Evolutionary conservation across 2,888 invertebrate species (phyloP).

Genomic region (Mythimna loreyi): DNA sequence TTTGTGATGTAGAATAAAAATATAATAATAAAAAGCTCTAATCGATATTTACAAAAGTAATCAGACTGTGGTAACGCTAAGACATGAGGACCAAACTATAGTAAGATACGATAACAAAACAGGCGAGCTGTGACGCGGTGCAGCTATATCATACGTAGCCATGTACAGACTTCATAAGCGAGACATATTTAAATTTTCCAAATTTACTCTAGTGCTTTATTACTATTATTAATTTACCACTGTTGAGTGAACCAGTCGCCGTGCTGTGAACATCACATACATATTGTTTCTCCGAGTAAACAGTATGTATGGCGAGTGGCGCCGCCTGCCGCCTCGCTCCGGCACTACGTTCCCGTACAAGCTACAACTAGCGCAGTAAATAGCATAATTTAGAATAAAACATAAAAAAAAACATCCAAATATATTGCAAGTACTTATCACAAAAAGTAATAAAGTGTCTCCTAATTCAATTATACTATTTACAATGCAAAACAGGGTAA

Average conservation of each 20-base stretch:
- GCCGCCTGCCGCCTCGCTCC: conserved; percentile 32
- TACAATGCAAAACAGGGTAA: conserved; percentile 88
- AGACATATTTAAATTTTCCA: conserved; percentile 66
- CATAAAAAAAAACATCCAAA: conserved; percentile 65
- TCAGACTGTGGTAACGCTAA: conserved; percentile 80
- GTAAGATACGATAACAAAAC: conserved; percentile 52
- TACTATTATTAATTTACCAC: conserved; percentile 73
- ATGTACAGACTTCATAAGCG: conserved; percentile 68
- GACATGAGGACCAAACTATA: conserved; percentile 63
- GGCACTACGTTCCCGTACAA: conserved; percentile 52
- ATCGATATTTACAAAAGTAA: conserved; percentile 82
- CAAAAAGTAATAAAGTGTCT: conserved; percentile 77
- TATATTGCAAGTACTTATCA: conserved; percentile 87
- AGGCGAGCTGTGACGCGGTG: conserved; percentile 29
- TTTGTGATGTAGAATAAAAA: conserved; percentile 78
- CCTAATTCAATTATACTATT: conserved; percentile 85
- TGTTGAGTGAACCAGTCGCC: conserved; percentile 74
- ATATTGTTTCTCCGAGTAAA: conserved; percentile 66
- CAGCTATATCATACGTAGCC: conserved; percentile 55
- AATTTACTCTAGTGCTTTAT: conserved; percentile 70
- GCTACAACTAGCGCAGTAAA: conserved; percentile 79
- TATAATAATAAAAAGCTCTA: conserved; percentile 78
- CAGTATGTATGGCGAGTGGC: conserved; percentile 61
- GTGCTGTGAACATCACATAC: conserved; percentile 69
- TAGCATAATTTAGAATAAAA: conserved; percentile 72